phyloP scores from a whole-genome alignment of 2,113 vertebrate genomes.

The Poeciliopsis prolifica region DNA sequence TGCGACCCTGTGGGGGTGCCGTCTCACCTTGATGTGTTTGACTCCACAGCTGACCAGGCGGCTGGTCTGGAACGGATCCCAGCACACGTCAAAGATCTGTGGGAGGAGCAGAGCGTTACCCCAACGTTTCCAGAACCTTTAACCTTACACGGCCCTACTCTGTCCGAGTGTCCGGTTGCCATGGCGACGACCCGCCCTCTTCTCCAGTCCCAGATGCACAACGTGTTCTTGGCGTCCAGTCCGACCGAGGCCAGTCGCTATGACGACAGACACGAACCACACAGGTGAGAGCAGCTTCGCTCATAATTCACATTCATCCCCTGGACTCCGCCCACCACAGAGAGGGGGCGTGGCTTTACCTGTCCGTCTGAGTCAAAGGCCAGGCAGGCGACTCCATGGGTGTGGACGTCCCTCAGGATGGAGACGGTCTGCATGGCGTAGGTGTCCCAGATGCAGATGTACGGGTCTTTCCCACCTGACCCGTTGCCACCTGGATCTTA shows the following conservation, averaged over 20 bases:
- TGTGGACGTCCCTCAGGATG: conserved; percentile 93
- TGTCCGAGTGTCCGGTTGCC: conserved; percentile 91
- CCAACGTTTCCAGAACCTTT: neutral
- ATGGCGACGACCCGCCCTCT: conserved; percentile 91
- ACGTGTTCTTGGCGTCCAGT: conserved; percentile 95
- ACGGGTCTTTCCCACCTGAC: conserved; percentile 96
- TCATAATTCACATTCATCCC: too few species aligned
- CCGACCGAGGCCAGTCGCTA: conserved; percentile 93
- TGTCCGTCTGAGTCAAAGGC: conserved; percentile 94
- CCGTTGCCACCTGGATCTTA: conserved; percentile 92
- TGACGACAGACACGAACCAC: conserved; percentile 30
- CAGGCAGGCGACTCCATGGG: conserved; percentile 94
- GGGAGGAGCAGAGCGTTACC: neutral
- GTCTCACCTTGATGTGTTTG: conserved; percentile 95
- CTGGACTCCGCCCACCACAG: too few species aligned
- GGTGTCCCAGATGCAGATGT: conserved; percentile 95
- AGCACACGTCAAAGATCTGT: conserved; percentile 97
- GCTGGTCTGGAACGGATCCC: conserved; percentile 90
- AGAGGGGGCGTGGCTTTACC: conserved; percentile 73
- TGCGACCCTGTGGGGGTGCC: neutral
- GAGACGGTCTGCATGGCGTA: conserved; percentile 90
- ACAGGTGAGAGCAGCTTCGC: neutral
- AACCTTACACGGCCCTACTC: conserved; percentile 46
- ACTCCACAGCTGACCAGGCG: conserved; percentile 96
- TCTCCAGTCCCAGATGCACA: conserved; percentile 97